Evolutionary conservation across 1,140 invertebrate genomes (phyloP).

Genomic region (Drosophila leontia): DNA sequence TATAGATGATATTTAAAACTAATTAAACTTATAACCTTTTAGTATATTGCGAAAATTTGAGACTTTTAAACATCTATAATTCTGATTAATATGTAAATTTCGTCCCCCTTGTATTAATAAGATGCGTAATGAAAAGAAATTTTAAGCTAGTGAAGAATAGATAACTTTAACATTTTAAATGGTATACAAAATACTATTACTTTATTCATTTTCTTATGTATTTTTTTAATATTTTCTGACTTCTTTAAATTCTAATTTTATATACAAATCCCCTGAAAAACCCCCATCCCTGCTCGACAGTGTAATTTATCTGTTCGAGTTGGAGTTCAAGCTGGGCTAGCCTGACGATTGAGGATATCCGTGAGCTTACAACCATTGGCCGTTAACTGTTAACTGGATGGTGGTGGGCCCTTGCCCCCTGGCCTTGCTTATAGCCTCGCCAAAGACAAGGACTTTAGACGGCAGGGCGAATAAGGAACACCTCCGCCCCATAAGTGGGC

Average conservation of each 20-base stretch:
- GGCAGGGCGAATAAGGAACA: conserved; percentile 1
- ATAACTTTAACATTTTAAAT: neutral
- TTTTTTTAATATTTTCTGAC: neutral
- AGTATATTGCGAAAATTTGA: too few relatives aligned
- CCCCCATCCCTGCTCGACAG: neutral
- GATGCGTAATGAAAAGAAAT: too few relatives aligned
- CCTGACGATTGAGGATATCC: conserved; percentile 72
- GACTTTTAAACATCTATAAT: too few relatives aligned
- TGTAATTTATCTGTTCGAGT: conserved; percentile 67
- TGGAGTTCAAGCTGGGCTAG: conserved; percentile 27
- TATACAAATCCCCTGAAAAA: neutral
- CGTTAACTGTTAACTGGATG: conserved; percentile 65
- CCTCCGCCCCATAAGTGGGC: conserved; percentile 38
- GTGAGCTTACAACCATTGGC: conserved; percentile 78
- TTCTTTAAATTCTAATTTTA: neutral
- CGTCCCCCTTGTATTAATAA: too few relatives aligned
- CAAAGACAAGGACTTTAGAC: conserved; percentile 31
- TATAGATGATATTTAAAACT: neutral
- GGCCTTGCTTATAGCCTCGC: neutral
- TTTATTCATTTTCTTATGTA: neutral
- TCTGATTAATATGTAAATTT: too few relatives aligned
- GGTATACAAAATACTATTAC: neutral
- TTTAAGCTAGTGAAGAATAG: too few relatives aligned
- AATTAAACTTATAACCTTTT: too few relatives aligned
- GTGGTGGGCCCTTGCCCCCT: conserved; percentile 7